Percentiles rank a stretch among this genome's conserved stretches.
These are phyloP conservation scores for Beris morrisii DNA, from an alignment of 2,888 invertebrate genomes.

Conservation along the genomic window DNA sequence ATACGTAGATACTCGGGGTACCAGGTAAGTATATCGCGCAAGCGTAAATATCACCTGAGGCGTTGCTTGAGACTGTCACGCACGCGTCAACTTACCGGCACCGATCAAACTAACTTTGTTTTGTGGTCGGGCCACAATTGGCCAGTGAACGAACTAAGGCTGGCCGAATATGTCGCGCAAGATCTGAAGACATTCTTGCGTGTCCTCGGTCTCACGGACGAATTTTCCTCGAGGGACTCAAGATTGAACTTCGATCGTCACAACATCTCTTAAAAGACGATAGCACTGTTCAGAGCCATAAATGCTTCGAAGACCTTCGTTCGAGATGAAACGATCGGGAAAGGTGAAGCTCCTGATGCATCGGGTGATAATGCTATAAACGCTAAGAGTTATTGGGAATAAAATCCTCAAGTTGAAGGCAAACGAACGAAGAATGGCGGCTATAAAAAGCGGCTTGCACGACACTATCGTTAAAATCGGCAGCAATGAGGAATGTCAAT, in stretches of 20 bases:
- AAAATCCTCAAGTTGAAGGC: constrained; percentile 19
- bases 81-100: constrained; percentile 36
- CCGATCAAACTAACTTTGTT: neutral
- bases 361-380: constrained; percentile 34
- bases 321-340: neutral
- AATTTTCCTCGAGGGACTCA: no score
- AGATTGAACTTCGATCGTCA: no score
- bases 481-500: constrained; percentile 34
- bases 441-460: constrained; percentile 29
- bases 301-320: neutral
- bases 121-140: no score
- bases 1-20: constrained; percentile 20
- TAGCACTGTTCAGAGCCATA: neutral
- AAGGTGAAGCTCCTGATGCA: neutral
- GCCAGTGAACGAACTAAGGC: no score
- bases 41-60: constrained; percentile 35
- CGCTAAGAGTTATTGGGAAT: constrained; percentile 30
- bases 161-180: no score
- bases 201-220: no score
- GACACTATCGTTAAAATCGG: constrained; percentile 19
- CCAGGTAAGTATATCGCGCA: constrained; percentile 9
- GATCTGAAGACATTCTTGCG: no score
- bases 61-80: constrained; percentile 37
- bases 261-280: neutral
- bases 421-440: constrained; percentile 19